Conservation (phyloP, 1,140 invertebrate species). For the Zaprionus ghesquierei region DNA sequence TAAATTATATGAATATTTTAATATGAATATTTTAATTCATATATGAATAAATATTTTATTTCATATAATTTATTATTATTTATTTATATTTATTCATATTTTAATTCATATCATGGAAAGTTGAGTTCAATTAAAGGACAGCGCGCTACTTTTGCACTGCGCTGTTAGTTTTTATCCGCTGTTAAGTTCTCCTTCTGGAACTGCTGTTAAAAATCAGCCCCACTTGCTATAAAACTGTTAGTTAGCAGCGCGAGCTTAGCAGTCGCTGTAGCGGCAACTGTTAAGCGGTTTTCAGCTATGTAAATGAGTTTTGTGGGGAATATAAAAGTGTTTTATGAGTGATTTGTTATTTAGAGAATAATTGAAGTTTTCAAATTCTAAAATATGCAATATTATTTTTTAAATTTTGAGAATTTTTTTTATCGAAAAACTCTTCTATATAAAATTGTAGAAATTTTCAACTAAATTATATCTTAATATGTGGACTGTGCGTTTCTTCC, state of each 20-base stretch:
- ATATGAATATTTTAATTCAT: too few relatives aligned
- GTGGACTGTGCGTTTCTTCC: too few relatives aligned
- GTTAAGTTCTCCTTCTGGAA: slow-evolving; percentile 8
- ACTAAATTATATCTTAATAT: too few relatives aligned
- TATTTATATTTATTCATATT: neutral
- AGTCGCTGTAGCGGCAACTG: neutral
- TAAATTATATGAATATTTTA: too few relatives aligned
- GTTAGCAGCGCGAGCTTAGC: neutral
- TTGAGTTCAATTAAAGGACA: neutral
- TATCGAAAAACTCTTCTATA: too few relatives aligned
- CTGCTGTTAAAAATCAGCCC: slow-evolving; percentile 18
- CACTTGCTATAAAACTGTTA: slow-evolving; percentile 63
- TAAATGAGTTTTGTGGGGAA: too few relatives aligned
- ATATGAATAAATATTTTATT: neutral
- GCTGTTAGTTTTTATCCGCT: slow-evolving; percentile 55
- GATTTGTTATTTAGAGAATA: too few relatives aligned
- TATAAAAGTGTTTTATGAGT: too few relatives aligned
- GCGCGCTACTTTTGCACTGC: neutral
- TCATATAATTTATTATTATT: neutral
- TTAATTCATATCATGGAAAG: neutral
- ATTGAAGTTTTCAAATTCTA: too few relatives aligned
- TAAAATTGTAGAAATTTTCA: too few relatives aligned
- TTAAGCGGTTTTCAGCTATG: neutral
- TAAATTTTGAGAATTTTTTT: too few relatives aligned
- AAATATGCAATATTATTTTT: too few relatives aligned